phyloP scores from a whole-genome alignment of 1,140 invertebrate species.

The Octopus bimaculoides region DNA sequence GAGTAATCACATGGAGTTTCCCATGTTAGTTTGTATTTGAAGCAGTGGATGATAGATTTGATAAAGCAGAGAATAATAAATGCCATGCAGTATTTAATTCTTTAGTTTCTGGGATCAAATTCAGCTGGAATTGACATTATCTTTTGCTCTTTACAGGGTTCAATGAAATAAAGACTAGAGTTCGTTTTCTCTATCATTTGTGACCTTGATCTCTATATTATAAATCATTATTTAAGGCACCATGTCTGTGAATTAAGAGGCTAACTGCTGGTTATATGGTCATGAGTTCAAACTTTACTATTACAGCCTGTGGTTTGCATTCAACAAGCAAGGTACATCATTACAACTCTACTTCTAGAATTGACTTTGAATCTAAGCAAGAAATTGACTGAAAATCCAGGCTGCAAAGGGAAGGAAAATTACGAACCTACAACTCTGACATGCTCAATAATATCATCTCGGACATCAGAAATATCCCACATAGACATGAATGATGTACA shows the following conservation, averaged over 20 bases:
- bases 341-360: background rate
- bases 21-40: no score
- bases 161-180: no score
- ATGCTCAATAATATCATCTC: conserved; percentile 87
- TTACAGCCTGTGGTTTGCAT: background rate
- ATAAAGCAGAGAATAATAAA: no score
- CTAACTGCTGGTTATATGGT: background rate
- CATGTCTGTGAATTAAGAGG: background rate
- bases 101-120: no score
- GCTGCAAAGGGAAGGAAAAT: background rate
- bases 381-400: background rate
- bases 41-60: no score
- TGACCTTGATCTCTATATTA: no score
- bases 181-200: no score
- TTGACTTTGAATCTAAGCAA: background rate
- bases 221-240: background rate
- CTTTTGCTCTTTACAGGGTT: no score
- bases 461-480: conserved; percentile 93
- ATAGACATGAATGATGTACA: conserved; percentile 69
- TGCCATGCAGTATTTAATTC: no score
- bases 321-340: background rate
- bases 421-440: conserved; percentile 72
- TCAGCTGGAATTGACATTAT: no score
- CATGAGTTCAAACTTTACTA: background rate
- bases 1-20: no score